phyloP scores from a whole-genome alignment of 2,797 vertebrate genomes.

The Arrhamphus sclerolepis region DNA sequence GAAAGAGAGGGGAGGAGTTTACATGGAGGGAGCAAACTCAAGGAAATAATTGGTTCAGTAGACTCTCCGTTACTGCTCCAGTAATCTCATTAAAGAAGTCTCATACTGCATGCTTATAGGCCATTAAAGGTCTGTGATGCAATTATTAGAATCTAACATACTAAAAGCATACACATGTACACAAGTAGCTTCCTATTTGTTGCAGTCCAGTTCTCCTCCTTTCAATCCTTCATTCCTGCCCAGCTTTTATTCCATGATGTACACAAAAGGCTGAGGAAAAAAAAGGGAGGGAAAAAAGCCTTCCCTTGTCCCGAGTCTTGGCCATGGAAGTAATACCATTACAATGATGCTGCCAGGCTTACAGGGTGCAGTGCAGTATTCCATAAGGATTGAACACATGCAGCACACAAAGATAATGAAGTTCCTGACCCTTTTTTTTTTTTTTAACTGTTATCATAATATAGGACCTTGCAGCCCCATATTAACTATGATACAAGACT shows the following conservation, averaged over 20 bases:
- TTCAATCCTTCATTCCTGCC: slow-evolving; percentile 37
- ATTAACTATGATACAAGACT: too few species aligned
- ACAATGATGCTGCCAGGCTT: slow-evolving; percentile 72
- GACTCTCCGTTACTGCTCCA: slow-evolving; percentile 64
- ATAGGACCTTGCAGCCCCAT: too few species aligned
- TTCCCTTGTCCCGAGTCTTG: slow-evolving; percentile 64
- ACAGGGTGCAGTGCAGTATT: slow-evolving; percentile 62
- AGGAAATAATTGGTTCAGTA: slow-evolving; percentile 74
- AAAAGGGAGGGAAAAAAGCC: slow-evolving; percentile 37
- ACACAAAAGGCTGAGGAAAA: slow-evolving; percentile 56
- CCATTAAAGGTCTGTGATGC: slow-evolving; percentile 75
- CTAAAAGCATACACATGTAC: slow-evolving; percentile 39
- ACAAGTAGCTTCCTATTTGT: slow-evolving; percentile 46
- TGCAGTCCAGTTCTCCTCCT: slow-evolving; percentile 28
- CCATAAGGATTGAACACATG: slow-evolving; percentile 64
- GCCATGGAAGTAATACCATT: slow-evolving; percentile 79
- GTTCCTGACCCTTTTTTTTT: slow-evolving; percentile 61
- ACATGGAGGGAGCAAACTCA: slow-evolving; percentile 61
- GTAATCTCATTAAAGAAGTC: slow-evolving; percentile 82
- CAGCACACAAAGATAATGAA: slow-evolving; percentile 76
- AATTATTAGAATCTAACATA: slow-evolving; percentile 70
- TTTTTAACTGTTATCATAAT: too few species aligned
- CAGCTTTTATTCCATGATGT: slow-evolving; percentile 37
- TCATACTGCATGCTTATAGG: slow-evolving; percentile 68
- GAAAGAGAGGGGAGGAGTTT: slow-evolving; percentile 66